Evolutionary conservation across 2,113 vertebrate genomes (phyloP).

Genomic region (Dipodomys stephensi): DNA sequence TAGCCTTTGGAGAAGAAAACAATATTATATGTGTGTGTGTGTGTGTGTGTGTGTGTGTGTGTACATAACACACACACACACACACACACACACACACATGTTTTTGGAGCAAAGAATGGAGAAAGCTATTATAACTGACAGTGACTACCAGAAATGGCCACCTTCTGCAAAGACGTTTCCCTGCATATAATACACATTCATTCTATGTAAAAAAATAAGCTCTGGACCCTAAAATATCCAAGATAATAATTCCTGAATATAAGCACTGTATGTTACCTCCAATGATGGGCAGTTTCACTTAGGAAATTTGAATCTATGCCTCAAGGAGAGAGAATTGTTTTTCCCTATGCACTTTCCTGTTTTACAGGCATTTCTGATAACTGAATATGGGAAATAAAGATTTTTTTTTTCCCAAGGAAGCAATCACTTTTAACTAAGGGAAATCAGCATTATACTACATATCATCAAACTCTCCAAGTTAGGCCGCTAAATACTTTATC

Average conservation of each 20-base stretch:
- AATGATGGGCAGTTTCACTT: background rate
- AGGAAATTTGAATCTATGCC: background rate
- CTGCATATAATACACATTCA: background rate
- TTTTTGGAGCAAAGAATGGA: background rate
- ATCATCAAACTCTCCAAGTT: background rate
- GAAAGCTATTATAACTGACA: background rate
- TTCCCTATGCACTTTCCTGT: background rate
- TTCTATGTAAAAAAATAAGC: background rate
- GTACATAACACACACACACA: no score
- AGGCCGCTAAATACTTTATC: background rate
- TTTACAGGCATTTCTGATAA: background rate
- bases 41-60: no score
- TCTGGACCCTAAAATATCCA: background rate
- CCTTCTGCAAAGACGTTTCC: slow-evolving; percentile 36
- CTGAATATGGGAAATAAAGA: background rate
- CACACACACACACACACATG: no score
- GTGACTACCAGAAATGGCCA: slow-evolving; percentile 45
- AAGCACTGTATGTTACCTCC: background rate
- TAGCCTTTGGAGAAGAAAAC: slow-evolving; percentile 46
- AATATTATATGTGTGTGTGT: no score
- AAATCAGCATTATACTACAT: background rate
- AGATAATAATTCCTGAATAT: background rate
- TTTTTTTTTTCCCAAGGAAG: background rate
- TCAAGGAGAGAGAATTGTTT: background rate
- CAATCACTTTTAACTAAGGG: background rate